phyloP scores from a whole-genome alignment of 2,113 vertebrate species.

The Rhinoderma darwinii region DNA sequence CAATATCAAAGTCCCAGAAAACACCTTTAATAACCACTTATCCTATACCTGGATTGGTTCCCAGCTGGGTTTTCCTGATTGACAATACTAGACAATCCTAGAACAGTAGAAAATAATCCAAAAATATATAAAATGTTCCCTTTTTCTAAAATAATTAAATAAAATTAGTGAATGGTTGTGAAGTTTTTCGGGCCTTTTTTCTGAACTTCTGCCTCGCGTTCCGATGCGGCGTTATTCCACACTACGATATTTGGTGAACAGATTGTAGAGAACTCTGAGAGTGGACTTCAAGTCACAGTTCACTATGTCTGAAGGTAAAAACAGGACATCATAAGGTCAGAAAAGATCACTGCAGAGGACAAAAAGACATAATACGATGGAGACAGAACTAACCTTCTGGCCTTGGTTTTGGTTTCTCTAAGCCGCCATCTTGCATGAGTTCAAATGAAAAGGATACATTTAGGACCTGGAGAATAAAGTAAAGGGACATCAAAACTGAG shows the following conservation, averaged over 20 bases:
- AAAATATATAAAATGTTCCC: constrained; percentile 41
- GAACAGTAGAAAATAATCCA: not conserved
- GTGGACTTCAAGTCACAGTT: constrained; percentile 98
- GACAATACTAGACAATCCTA: not conserved
- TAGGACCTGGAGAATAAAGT: constrained; percentile 80
- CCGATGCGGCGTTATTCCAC: constrained; percentile 74
- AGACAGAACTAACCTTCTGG: constrained; percentile 83
- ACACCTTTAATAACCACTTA: not conserved
- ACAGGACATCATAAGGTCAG: not conserved
- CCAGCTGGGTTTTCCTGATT: not conserved
- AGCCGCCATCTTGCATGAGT: constrained; percentile 95
- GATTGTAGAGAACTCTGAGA: constrained; percentile 94
- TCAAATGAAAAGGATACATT: constrained; percentile 97
- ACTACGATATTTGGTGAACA: constrained; percentile 95
- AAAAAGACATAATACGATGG: not conserved
- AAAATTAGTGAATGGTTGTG: not conserved
- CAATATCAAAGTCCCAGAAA: no score
- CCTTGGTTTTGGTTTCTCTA: constrained; percentile 94
- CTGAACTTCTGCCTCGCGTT: not conserved
- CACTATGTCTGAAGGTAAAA: constrained; percentile 87
- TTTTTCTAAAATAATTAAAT: constrained; percentile 32
- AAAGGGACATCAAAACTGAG: not conserved
- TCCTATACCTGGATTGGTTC: not conserved
- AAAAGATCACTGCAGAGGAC: not conserved
- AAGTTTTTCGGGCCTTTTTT: not conserved